Evolutionary conservation across 2,888 invertebrate genomes (phyloP).

Genomic region (Conops quadrifasciatus): DNA sequence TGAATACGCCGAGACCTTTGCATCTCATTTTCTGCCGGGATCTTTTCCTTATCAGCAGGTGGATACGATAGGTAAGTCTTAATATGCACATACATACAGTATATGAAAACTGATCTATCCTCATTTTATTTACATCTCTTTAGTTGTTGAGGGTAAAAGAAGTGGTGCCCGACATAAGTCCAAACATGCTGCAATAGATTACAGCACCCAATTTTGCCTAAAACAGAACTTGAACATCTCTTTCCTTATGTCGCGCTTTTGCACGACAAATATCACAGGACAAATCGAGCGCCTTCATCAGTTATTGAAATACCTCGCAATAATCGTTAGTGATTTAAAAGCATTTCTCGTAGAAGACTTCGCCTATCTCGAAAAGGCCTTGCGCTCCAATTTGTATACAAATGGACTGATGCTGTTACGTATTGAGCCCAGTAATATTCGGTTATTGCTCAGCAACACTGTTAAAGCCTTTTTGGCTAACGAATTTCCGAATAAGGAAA

Average conservation of each 20-base stretch:
- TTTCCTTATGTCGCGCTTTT: slow-evolving; percentile 67
- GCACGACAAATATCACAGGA: slow-evolving; percentile 42
- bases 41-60: slow-evolving; percentile 60
- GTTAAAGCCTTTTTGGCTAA: slow-evolving; percentile 53
- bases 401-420: slow-evolving; percentile 49
- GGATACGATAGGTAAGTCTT: slow-evolving; percentile 36
- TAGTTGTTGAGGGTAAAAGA: neutral
- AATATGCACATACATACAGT: neutral
- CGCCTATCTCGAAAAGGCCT: slow-evolving; percentile 47
- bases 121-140: neutral
- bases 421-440: slow-evolving; percentile 49
- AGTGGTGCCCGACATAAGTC: neutral
- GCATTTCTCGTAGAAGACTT: slow-evolving; percentile 46
- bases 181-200: neutral
- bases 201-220: slow-evolving; percentile 65
- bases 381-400: slow-evolving; percentile 51
- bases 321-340: slow-evolving; percentile 40
- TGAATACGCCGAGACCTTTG: slow-evolving; percentile 68
- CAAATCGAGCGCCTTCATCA: slow-evolving; percentile 38
- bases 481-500: slow-evolving; percentile 51
- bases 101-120: neutral
- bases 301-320: slow-evolving; percentile 44
- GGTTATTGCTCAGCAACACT: slow-evolving; percentile 53
- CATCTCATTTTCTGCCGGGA: slow-evolving; percentile 67
- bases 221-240: slow-evolving; percentile 69